Conservation (phyloP, 2,888 invertebrate genomes). For the Volucella inflata region DNA sequence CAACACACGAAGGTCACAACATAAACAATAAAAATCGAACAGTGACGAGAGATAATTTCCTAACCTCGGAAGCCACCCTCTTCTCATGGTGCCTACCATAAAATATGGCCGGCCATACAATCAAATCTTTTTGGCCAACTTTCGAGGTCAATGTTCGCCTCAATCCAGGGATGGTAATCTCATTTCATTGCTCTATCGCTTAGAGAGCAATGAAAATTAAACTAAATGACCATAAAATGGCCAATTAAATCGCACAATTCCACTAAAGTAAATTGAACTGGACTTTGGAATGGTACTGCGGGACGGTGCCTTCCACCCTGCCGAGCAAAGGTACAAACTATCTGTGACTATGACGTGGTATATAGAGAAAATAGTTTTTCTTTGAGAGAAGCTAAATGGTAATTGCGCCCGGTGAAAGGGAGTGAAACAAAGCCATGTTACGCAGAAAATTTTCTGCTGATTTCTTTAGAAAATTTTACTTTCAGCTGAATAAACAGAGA, state of each 20-base stretch:
- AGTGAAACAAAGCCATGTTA: constrained; percentile 31
- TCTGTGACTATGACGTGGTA: constrained; percentile 11
- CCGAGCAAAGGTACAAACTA: constrained; percentile 6
- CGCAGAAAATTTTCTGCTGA: constrained; percentile 62
- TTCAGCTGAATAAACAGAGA: constrained; percentile 72
- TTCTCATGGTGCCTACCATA: not conserved
- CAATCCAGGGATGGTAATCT: not conserved
- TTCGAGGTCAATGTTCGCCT: constrained; percentile 36
- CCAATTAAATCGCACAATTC: constrained; percentile 64
- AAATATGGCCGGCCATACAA: not conserved
- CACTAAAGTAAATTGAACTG: constrained; percentile 41
- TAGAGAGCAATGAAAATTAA: constrained; percentile 54
- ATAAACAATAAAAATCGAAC: not conserved
- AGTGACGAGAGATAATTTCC: not conserved
- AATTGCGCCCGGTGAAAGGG: constrained; percentile 1
- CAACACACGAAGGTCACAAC: constrained; percentile 24
- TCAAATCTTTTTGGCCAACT: not conserved
- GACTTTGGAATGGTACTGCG: constrained; percentile 47
- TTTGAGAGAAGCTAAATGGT: constrained; percentile 21
- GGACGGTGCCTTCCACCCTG: not conserved
- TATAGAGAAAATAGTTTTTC: constrained; percentile 44
- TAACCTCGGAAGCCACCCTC: constrained; percentile 9
- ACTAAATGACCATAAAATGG: constrained; percentile 49
- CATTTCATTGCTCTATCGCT: constrained; percentile 40
- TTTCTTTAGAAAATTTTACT: constrained; percentile 54